Base-by-base conservation (phyloP, 2,888 invertebrate species). In the Argynnis bischoffii region DNA sequence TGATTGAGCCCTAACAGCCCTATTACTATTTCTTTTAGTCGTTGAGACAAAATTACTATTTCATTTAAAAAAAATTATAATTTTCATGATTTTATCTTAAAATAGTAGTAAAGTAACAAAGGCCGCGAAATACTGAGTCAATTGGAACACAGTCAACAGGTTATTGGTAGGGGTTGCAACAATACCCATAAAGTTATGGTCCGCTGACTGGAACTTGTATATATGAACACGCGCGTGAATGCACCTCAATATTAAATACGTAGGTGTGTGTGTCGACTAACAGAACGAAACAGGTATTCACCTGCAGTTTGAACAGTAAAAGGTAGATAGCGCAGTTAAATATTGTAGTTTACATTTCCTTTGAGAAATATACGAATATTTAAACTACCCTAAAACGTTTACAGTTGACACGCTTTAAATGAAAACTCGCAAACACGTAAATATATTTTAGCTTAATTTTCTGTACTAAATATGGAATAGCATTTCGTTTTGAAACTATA, bases 131-230 rank as follows among this genome's bases (percentile, higher is more conserved):
- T 35, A 51, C 21, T 11, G 53, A 66, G 26, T 55, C 61, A 66
- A 64, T 51, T 41, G 60, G 59, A 71, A 64, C 65, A 57, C 55
- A 71, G 63, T 72, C 65, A 73, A 69, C 72, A 77, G 77, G 77
- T 79, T 78, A 79, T 80, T 81, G 81, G 81, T 78, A 80, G 75
- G 78, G 83, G 81, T 77, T 76, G 78, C 77, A 79, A 88, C 85
- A 87, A 85, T 87, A 79, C 77, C 74, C 78, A 75, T 79, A 76
- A 76, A 79, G 86, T 81, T 78, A 86, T 77, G 89, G 84, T 88
- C 85, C 79, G 88, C 80, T 84, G 89, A 79, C 76, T 83, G 71
- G 73, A 78, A 79, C 85, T 85, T 83, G 84, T 83, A 83, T 61
- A 41, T 51, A 71, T 66, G 64, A 70, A 73, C 70, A 69, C 71